phyloP scores from a whole-genome alignment of 2,113 vertebrate genomes.

The Entomyzon cyanotis region DNA sequence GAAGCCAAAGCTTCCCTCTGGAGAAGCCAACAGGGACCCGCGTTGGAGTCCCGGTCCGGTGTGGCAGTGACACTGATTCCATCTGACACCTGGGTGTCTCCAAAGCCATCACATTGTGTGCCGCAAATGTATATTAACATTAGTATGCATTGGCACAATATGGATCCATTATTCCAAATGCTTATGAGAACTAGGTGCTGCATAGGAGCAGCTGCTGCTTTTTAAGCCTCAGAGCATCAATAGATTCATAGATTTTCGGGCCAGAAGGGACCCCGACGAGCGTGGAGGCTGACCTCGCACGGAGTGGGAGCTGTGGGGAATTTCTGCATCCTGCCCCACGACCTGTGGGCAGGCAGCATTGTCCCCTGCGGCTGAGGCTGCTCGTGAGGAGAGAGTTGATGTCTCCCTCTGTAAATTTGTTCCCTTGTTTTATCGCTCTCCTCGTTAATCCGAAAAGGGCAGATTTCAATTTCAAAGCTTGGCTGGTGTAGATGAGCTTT shows the following conservation, averaged over 20 bases:
- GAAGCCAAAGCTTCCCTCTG: neutral
- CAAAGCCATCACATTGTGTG: slow-evolving; percentile 51
- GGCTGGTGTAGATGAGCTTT: neutral
- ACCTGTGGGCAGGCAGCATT: neutral
- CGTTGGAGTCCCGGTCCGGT: neutral
- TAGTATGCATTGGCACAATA: slow-evolving; percentile 73
- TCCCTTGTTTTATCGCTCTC: neutral
- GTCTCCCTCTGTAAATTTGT: neutral
- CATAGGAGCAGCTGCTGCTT: slow-evolving; percentile 67
- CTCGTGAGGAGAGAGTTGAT: neutral
- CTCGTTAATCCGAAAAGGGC: neutral
- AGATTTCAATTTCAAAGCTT: neutral
- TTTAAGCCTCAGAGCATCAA: slow-evolving; percentile 65
- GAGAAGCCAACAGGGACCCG: slow-evolving; percentile 48
- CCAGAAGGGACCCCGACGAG: slow-evolving; percentile 53
- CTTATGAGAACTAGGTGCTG: slow-evolving; percentile 65
- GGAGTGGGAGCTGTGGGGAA: neutral
- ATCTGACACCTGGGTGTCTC: slow-evolving; percentile 68
- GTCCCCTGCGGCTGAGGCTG: neutral
- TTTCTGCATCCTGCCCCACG: neutral
- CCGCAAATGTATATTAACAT: slow-evolving; percentile 63
- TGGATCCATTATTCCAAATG: slow-evolving; percentile 68
- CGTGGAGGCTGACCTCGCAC: neutral
- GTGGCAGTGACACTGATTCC: slow-evolving; percentile 62
- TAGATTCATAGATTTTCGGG: slow-evolving; percentile 63